Conservation (phyloP, 2,888 invertebrate species). For the Pseudococcus longispinus region DNA sequence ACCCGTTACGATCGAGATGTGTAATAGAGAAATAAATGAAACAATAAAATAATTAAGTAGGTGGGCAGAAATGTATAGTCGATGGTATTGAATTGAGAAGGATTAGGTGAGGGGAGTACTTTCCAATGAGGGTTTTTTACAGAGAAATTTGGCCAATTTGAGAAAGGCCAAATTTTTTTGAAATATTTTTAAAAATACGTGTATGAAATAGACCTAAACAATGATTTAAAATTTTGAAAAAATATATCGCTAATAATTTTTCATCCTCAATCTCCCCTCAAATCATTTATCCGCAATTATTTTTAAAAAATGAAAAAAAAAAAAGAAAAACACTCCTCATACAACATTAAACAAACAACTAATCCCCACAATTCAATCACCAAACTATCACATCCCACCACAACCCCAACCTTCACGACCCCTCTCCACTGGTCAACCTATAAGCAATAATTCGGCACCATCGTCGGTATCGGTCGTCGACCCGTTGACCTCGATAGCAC, state of each 20-base stretch:
- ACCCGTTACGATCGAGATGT: conserved; percentile 4
- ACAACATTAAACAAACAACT: too few species aligned
- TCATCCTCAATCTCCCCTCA: too few species aligned
- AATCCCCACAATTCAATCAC: not conserved
- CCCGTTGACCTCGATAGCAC: conserved; percentile 53
- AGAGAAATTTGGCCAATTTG: too few species aligned
- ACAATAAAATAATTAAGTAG: not conserved
- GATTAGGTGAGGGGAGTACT: not conserved
- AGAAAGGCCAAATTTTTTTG: not conserved
- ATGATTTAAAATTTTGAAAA: too few species aligned
- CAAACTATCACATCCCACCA: not conserved
- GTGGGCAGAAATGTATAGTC: not conserved
- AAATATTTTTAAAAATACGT: too few species aligned
- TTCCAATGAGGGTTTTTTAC: too few species aligned
- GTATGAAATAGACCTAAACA: too few species aligned
- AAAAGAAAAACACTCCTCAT: too few species aligned
- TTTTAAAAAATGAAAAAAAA: too few species aligned
- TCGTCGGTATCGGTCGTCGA: conserved; percentile 50
- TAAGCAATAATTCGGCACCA: not conserved
- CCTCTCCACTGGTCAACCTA: not conserved
- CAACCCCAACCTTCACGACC: not conserved
- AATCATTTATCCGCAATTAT: too few species aligned
- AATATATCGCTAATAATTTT: too few species aligned
- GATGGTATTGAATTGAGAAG: not conserved
- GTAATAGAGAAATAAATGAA: not conserved